phyloP scores from a whole-genome alignment of 2,113 vertebrate species.

The Eulemur rufifrons region DNA sequence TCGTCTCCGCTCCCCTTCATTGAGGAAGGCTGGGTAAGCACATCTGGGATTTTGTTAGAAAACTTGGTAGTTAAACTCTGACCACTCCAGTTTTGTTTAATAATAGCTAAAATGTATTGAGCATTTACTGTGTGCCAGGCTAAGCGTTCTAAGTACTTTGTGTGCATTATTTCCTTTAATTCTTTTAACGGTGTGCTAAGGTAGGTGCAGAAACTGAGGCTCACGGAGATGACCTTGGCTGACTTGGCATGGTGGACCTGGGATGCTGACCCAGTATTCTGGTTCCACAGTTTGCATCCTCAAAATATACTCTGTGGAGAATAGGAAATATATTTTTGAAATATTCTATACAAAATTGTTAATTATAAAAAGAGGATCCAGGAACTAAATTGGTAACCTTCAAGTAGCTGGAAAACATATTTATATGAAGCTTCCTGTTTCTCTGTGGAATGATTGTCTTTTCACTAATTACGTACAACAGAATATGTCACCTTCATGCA shows the following conservation, averaged over 20 bases:
- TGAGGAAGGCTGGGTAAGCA: neutral
- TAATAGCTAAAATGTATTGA: neutral
- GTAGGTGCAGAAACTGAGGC: neutral
- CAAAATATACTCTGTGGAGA: neutral
- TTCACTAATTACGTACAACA: neutral
- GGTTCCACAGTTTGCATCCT: neutral
- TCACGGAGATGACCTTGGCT: neutral
- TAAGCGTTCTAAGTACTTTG: neutral
- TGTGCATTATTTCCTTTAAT: neutral
- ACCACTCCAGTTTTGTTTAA: neutral
- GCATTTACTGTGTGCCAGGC: neutral
- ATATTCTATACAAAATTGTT: neutral
- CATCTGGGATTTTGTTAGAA: neutral
- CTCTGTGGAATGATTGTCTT: neutral
- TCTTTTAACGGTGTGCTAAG: neutral
- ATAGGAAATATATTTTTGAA: neutral
- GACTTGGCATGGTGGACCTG: neutral
- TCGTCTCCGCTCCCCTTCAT: neutral
- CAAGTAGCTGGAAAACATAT: neutral
- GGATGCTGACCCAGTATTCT: neutral
- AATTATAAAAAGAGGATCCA: neutral
- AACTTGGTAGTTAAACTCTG: neutral
- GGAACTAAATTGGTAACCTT: neutral
- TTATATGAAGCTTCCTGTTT: neutral
- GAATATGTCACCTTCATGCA: neutral